phyloP scores from a whole-genome alignment of 2,888 invertebrate species.

The Coronaproctus castanopsis region DNA sequence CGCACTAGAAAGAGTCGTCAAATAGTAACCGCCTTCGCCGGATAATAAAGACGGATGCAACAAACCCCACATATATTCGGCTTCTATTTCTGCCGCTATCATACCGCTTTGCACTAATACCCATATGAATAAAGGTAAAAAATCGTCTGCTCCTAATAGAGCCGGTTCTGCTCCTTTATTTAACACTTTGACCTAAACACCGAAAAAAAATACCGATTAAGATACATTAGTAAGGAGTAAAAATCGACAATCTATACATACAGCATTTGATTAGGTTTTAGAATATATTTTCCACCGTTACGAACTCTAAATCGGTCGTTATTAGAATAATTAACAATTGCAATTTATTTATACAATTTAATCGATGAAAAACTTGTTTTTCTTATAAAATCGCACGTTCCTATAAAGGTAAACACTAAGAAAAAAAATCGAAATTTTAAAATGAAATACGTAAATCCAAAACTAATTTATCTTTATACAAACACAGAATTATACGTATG shows the following conservation, averaged over 20 bases:
- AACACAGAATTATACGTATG: no score
- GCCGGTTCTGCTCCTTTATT: slow-evolving; percentile 29
- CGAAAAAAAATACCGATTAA: no score
- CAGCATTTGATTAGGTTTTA: no score
- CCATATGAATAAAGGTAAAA: slow-evolving; percentile 79
- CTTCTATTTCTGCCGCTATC: slow-evolving; percentile 82
- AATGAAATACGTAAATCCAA: no score
- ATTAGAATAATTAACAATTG: no score
- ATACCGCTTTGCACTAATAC: slow-evolving; percentile 74
- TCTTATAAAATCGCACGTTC: background rate
- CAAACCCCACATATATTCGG: slow-evolving; percentile 84
- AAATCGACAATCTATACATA: no score
- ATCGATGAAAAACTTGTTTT: background rate
- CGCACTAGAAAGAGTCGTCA: slow-evolving; percentile 81
- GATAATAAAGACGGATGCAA: slow-evolving; percentile 74
- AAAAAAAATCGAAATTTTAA: no score
- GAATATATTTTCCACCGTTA: no score
- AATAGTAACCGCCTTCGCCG: slow-evolving; percentile 86
- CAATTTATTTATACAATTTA: no score
- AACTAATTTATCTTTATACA: no score
- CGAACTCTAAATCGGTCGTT: no score
- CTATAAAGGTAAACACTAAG: no score
- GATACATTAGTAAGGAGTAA: background rate
- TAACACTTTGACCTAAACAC: slow-evolving; percentile 41
- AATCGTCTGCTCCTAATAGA: slow-evolving; percentile 62